These are phyloP conservation scores for Sporophila hypoxantha DNA, from an alignment of 2,113 vertebrate species.

Conservation along the genomic window DNA sequence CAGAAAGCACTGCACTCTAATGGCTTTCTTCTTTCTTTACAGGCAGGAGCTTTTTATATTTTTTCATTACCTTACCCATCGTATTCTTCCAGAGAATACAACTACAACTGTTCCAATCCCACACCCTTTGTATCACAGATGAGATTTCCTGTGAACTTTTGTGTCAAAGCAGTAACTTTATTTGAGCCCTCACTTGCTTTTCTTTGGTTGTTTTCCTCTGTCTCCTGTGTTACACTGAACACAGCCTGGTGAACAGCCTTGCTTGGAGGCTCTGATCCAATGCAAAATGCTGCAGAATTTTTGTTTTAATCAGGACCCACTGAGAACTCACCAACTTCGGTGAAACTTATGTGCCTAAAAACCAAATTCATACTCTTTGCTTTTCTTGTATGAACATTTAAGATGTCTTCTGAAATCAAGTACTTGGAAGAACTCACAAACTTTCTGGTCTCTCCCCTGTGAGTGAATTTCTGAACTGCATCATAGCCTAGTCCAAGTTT, in stretches of 20 bases:
- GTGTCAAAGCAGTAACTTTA: neutral
- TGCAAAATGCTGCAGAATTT: neutral
- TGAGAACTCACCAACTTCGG: accelerated
- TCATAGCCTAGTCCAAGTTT: neutral
- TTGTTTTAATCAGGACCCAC: neutral
- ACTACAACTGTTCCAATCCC: neutral
- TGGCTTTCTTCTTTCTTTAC: neutral
- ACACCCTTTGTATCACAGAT: neutral
- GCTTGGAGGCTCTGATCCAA: neutral
- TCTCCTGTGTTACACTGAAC: neutral
- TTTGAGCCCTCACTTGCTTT: neutral
- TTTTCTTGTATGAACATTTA: neutral
- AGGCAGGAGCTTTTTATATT: neutral
- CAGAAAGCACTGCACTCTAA: neutral
- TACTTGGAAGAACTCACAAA: neutral
- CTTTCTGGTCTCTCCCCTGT: neutral
- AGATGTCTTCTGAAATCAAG: neutral
- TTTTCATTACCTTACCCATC: neutral
- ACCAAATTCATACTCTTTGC: neutral
- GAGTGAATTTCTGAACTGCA: neutral
- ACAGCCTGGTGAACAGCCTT: neutral
- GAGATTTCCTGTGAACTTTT: neutral
- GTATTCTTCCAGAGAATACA: neutral
- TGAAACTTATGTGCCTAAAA: neutral
- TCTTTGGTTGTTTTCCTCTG: neutral